Conservation (phyloP, 2,113 vertebrate species). For the Helogale parvula region DNA sequence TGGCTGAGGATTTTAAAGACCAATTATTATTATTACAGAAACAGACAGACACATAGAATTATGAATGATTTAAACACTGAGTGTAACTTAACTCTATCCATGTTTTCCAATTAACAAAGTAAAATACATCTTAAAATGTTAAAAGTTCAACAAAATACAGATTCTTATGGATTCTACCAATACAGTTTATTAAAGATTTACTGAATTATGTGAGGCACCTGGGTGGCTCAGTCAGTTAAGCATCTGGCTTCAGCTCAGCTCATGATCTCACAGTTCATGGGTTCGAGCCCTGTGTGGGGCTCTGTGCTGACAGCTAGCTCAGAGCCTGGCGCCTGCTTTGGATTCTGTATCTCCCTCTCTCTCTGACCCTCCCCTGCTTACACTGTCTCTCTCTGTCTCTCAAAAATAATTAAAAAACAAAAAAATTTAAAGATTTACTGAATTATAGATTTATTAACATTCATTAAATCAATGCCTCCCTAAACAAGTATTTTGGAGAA, state of each 20-base stretch:
- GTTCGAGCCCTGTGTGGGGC: no score
- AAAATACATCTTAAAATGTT: not conserved
- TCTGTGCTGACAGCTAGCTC: no score
- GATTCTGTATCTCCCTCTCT: no score
- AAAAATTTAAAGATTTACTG: not conserved
- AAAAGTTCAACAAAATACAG: not conserved
- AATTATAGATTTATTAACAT: conserved; percentile 1
- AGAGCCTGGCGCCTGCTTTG: no score
- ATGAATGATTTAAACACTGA: not conserved
- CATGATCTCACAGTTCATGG: no score
- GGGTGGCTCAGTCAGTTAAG: no score
- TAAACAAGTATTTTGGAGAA: conserved; percentile 45
- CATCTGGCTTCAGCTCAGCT: no score
- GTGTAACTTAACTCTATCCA: not conserved
- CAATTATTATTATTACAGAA: conserved; percentile 19
- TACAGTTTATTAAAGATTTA: not conserved
- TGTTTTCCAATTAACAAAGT: not conserved
- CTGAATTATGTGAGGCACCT: not conserved
- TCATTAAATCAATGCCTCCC: not conserved
- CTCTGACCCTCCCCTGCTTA: no score
- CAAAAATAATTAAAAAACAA: no score
- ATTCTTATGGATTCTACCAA: not conserved
- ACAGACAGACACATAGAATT: not conserved
- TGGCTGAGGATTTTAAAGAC: not conserved
- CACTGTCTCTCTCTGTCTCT: no score